Evolutionary conservation across 2,797 vertebrate species (phyloP).

Genomic region (Crossoptilon crossoptilon): DNA sequence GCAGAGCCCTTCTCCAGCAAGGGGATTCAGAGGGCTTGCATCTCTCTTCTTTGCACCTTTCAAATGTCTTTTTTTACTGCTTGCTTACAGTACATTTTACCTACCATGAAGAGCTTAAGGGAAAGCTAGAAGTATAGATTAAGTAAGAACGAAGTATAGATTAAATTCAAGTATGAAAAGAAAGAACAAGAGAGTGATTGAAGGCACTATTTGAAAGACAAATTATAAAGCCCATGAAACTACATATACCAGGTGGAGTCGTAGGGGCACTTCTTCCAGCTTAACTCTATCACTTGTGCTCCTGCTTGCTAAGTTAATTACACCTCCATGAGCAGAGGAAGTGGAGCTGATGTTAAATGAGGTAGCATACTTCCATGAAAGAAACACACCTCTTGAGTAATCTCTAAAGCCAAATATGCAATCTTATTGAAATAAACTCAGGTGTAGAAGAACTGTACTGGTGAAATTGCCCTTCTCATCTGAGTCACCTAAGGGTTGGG

Average conservation of each 20-base stretch:
- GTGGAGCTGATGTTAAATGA: neutral
- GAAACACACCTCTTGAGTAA: neutral
- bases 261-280: neutral
- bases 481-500: neutral
- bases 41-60: constrained; percentile 68
- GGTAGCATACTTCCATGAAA: neutral
- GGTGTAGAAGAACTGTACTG: neutral
- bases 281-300: neutral
- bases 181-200: neutral
- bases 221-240: neutral
- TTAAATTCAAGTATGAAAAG: neutral
- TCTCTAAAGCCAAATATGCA: neutral
- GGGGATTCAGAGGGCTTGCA: constrained; percentile 65
- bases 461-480: neutral
- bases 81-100: neutral
- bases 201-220: neutral
- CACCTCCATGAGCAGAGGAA: neutral
- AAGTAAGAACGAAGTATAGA: neutral
- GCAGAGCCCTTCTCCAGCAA: constrained; percentile 60
- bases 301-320: neutral
- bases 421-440: neutral
- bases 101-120: neutral
- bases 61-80: constrained; percentile 53
- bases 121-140: neutral
- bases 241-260: neutral